These are phyloP conservation scores for Propithecus perrieri DNA, from an alignment of 2,797 vertebrate genomes.

Conservation along the genomic window DNA sequence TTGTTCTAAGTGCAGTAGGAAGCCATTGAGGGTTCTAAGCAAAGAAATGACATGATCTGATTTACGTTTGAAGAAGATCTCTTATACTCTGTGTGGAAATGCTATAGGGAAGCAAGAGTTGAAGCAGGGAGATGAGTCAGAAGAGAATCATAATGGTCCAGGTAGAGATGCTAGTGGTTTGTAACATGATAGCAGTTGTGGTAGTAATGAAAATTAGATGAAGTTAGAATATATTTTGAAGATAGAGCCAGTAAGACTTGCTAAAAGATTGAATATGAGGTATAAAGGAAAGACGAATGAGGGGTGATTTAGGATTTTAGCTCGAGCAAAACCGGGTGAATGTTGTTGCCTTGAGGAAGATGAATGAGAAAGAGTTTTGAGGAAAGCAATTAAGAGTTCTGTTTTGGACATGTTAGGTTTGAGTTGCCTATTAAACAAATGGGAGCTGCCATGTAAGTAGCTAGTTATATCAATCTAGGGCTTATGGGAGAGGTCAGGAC, in stretches of 20 bases:
- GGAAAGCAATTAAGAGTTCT: constrained; percentile 16
- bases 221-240: constrained; percentile 43
- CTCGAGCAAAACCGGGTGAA: not conserved
- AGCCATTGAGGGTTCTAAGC: not conserved
- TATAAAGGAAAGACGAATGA: constrained; percentile 20
- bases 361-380: not conserved
- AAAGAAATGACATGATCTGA: not conserved
- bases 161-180: not conserved
- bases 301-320: not conserved
- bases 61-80: constrained; percentile 3
- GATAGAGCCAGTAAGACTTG: not conserved
- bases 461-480: not conserved
- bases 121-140: not conserved
- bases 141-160: not conserved
- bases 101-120: not conserved
- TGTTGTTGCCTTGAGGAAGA: constrained; percentile 3
- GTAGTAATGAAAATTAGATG: not conserved
- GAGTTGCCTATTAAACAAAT: constrained; percentile 42
- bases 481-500: not conserved
- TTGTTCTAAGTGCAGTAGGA: constrained; percentile 5
- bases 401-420: constrained; percentile 31
- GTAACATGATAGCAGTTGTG: not conserved
- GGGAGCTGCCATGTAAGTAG: not conserved
- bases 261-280: not conserved
- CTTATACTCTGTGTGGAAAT: constrained; percentile 15